Conservation (phyloP, 1,140 invertebrate species). For the Pissodes strobi region DNA sequence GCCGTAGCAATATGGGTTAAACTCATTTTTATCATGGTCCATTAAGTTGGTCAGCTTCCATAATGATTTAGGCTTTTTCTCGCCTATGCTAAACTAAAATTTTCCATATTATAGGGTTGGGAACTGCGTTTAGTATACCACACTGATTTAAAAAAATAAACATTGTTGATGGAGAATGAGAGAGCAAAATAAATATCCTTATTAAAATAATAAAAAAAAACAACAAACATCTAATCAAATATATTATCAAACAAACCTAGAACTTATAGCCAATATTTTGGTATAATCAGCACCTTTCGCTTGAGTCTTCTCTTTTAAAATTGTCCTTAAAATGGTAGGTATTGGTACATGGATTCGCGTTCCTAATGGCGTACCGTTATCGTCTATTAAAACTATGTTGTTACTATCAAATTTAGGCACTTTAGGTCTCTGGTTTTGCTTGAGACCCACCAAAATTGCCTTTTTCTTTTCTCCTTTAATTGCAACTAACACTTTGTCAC, state of each 20-base stretch:
- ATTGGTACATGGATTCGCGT: constrained; percentile 94
- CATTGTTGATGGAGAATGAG: no score
- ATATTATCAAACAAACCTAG: constrained; percentile 86
- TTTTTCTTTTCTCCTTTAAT: constrained; percentile 97
- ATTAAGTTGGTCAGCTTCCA: no score
- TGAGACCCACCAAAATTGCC: constrained; percentile 91
- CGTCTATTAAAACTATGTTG: constrained; percentile 95
- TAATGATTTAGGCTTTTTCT: no score
- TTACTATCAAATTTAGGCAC: constrained; percentile 95
- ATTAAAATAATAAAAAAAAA: no score
- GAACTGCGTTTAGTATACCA: no score
- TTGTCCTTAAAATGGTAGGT: constrained; percentile 86
- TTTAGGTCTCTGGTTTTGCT: constrained; percentile 79
- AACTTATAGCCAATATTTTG: constrained; percentile 91
- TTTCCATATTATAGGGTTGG: no score
- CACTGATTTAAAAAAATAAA: no score
- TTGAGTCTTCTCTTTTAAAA: constrained; percentile 79
- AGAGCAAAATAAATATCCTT: no score
- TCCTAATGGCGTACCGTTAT: constrained; percentile 90
- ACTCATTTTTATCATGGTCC: no score
- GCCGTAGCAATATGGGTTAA: no score
- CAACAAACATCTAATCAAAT: no score
- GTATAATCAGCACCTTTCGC: constrained; percentile 91
- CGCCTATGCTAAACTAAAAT: no score
- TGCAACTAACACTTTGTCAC: constrained; percentile 91